Evolutionary conservation across 2,113 vertebrate genomes (phyloP), one percentile per base, ranked within the genome.

Genomic region (Cyrtonyx montezumae): DNA sequence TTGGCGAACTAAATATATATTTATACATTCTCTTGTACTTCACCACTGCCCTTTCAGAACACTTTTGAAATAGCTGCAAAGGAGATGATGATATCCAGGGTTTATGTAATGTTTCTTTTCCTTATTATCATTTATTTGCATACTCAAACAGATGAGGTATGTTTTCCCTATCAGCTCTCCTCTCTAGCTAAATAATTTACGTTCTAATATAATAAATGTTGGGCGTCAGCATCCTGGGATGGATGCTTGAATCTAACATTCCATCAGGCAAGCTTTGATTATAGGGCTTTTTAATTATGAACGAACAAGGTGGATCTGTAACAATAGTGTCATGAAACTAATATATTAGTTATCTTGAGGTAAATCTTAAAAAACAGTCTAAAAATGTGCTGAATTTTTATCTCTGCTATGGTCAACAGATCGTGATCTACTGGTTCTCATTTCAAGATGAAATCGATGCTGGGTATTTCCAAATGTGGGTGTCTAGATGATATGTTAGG

Each of bases 61-160:
- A 48, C 13, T 20, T 91, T 9, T 53, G 77, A 67, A 75, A 67
- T 76, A 75, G 48, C 3, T 1, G 51, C 68, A 53, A 82, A 90
- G 78, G 53, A 92, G 75, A 46, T 79, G 89, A 92, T 93, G 68
- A 20, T 53, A 90, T 68, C 80, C 1, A 53, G 46, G 25, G 42
- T 82, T 96, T 94, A 82, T 85, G 70, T 69, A 87, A 92, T 49
- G 63, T 49, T 51, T 66, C 75, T 88, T 92, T 94, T 86, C 62
- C 55, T 81, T 89, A 89, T 49, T 84, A 84, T 18, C 17, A 66
- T 46, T 91, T 92, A 78, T 93, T 91, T 79, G 68, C 75, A 0
- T 95, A 92, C 91, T 94, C 59, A 18, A 95, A 96, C 95, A 96
- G 89, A 92, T 77, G 92, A 87, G 76, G 13, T 68, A 75, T 51